Evolutionary conservation across 2,113 vertebrate species (phyloP), one percentile per base, ranked within the genome.

Genomic region (Numida meleagris): DNA sequence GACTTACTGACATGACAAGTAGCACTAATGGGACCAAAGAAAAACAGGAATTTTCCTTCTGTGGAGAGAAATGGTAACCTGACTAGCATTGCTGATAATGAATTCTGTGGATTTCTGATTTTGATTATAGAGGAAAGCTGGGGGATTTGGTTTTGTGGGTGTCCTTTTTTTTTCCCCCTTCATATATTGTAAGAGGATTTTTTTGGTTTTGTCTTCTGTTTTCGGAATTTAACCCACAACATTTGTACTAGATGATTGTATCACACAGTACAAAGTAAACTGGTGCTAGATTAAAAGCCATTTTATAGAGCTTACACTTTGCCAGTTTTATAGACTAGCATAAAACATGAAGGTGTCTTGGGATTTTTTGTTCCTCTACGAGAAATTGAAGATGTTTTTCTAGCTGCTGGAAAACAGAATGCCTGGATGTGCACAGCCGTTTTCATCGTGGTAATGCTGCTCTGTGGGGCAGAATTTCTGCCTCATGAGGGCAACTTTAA

Each of bases 271-370:
- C 27, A 91, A 95, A 88, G 91, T 79, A 89, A 96, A 92, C 81
- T 88, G 87, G 62, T 85, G 72, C 45, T 88, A 92, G 87, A 96
- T 96, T 91, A 95, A 95, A 95, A 96, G 89, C 67, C 42, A 59
- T 95, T 95, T 96, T 70, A 91, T 89, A 48, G 94, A 95, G 85
- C 91, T 96, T 88, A 93, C 89, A 94, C 89, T 95, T 96, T 95
- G 72, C 91, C 94, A 67, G 87, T 91, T 96, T 96, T 93, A 95
- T 88, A 85, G 93, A 86, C 71, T 59, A 87, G 58, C 71, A 94
- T 96, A 91, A 96, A 96, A 40, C 75, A 79, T 82, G 94, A 82
- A 95, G 82, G 89, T 94, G 42, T 55, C 91, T 79, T 87, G 91
- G 94, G 94, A 89, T 75, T 90, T 89, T 95, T 89, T 94, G 94